Conservation (phyloP, 1,140 invertebrate genomes). For the Bradysia coprophila region DNA sequence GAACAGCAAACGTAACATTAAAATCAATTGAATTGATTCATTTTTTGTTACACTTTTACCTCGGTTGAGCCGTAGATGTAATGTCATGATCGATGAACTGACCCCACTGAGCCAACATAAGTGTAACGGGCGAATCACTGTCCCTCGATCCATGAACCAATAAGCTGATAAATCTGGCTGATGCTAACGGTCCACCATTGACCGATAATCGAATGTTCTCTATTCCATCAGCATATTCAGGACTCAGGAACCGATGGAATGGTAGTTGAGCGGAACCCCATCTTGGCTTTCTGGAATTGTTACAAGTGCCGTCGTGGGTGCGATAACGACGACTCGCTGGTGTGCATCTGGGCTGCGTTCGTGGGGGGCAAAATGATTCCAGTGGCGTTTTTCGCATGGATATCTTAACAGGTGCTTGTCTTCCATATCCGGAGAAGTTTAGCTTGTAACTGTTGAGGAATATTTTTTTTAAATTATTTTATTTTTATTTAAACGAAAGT, state of each 20-base stretch:
- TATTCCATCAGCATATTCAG: constrained; percentile 66
- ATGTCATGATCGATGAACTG: constrained; percentile 69
- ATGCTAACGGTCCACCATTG: constrained; percentile 38
- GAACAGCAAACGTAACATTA: neutral
- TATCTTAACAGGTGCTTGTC: constrained; percentile 18
- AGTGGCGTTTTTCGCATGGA: constrained; percentile 18
- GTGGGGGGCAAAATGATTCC: constrained; percentile 18
- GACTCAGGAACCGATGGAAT: constrained; percentile 60
- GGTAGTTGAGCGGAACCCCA: constrained; percentile 71
- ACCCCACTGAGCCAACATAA: constrained; percentile 76
- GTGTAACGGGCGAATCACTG: constrained; percentile 38
- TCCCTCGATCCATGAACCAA: constrained; percentile 42
- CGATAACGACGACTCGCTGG: constrained; percentile 38
- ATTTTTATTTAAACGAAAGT: too few relatives aligned
- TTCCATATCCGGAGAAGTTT: constrained; percentile 6
- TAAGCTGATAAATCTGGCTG: constrained; percentile 42
- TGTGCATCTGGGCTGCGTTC: constrained; percentile 19
- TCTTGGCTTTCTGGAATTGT: constrained; percentile 51
- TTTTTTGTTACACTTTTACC: too few relatives aligned
- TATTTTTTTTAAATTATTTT: neutral
- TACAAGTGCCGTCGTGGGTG: constrained; percentile 71
- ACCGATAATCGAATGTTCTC: constrained; percentile 34
- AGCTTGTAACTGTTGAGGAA: neutral
- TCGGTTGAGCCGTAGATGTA: constrained; percentile 41
- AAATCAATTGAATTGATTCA: neutral